Percentiles rank a stretch among this genome's conserved stretches.
Conservation (phyloP, 2,888 invertebrate species). For the Cataglyphis albicans region DNA sequence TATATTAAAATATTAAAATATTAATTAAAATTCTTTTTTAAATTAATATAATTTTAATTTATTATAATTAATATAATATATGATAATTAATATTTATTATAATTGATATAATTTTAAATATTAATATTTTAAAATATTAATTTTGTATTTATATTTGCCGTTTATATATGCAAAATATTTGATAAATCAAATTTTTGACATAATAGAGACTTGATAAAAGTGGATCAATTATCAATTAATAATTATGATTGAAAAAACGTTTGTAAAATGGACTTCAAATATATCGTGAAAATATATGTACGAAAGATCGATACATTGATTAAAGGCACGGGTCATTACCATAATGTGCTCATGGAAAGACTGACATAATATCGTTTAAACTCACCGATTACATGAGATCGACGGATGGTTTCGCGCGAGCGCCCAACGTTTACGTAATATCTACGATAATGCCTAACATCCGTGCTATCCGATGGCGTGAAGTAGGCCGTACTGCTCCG, state of each 20-base stretch:
- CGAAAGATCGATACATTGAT: slow-evolving; percentile 22
- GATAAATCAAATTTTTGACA: not conserved
- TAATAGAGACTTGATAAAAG: not conserved
- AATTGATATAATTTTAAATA: too few relatives aligned
- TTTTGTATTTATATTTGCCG: not conserved
- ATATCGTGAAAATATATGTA: not conserved
- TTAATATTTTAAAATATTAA: too few relatives aligned
- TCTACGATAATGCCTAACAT: slow-evolving; percentile 48
- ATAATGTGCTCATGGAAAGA: not conserved
- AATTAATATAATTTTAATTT: too few relatives aligned
- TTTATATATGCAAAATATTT: not conserved
- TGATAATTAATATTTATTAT: too few relatives aligned
- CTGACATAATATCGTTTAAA: slow-evolving; percentile 37
- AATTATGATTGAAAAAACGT: not conserved
- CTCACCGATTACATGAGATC: slow-evolving; percentile 36
- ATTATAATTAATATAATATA: too few relatives aligned
- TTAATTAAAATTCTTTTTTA: too few relatives aligned
- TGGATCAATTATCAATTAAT: not conserved
- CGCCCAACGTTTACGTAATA: slow-evolving; percentile 53
- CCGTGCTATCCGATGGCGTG: slow-evolving; percentile 38
- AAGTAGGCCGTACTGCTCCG: slow-evolving; percentile 52
- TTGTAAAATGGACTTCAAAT: not conserved
- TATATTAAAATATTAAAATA: too few relatives aligned
- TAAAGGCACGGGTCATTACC: not conserved
- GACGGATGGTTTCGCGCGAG: slow-evolving; percentile 53